Evolutionary conservation across 1,140 invertebrate genomes (phyloP), one percentile per base, ranked within the genome.

Genomic region (Reticulitermes speratus): DNA sequence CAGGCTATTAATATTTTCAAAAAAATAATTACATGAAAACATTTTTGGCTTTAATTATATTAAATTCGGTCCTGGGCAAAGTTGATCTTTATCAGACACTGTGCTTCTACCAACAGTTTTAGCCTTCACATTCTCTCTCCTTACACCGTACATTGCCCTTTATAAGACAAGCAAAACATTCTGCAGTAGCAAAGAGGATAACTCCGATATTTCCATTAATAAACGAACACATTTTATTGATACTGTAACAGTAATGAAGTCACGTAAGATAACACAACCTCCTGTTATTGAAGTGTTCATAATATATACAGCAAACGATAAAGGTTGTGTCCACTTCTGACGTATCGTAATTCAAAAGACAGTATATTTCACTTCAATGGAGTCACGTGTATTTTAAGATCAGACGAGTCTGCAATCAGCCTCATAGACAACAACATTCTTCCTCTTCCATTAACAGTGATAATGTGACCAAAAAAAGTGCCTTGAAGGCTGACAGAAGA

Each of bases 41-140:
- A 81, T 85, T 85, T 85, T 85, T 85, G 65, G 55, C 85, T 85
- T 32, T 85, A 85, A 85, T 85, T 85, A 85, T 82, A 85, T 85
- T 44, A 85, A 85, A 59, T 85, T 38, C 85, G 9, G 38, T 75
- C 85, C 44, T 85, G 23, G 19, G 44, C 75, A 82, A 82, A 81
- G 2, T 30, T 75, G 85, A 85, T 85, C 85, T 85, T n/a, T 82
- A n/a, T 82, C 44, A 38, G 82, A 45, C 16, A 83, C 38, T 25
- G 38, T 48, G 82, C 82, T 83, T 25, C 25, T 45, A 83, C 6
- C 45, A 16, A 83, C 23, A 23, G 38, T 14, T 38, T 1, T 5
- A 44, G n/a, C 45, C 82, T n/a, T 19, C 82, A 83, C 82, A 23
- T 48, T 12, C 2, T 25, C 38, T 45, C 21, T 21, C 23, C 9